Evolutionary conservation across 1,140 invertebrate genomes (phyloP), one percentile per base, ranked within the genome.

Genomic region (Drosophila parabipectinata): DNA sequence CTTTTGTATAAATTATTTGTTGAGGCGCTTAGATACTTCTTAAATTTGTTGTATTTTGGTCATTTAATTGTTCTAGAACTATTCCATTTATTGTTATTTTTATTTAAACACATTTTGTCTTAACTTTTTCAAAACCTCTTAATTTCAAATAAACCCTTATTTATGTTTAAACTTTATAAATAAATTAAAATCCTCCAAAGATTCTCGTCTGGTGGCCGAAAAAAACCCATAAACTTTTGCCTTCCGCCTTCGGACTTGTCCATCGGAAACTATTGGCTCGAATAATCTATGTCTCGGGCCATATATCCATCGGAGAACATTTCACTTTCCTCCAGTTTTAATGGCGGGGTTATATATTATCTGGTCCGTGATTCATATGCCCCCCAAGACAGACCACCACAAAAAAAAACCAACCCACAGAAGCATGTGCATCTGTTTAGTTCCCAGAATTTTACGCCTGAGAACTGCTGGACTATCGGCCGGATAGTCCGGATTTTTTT

Each of bases 351-450:
- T 52, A 28, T 53, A 54, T 45, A 28, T 66, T 54, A 52, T 67
- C 48, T 34, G 28, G 21, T 12, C 9, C 10, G 30, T 67, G 64
- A 67, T 28, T 67, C 64, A 68, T 66, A 37, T 24, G 14, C 28
- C 26, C 26, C 4, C 26, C 24, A 15, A 7, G 18, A 15, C 5
- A 7, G 18, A 15, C 5, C 0, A 32, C 62, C 59, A 32, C 62
- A 69, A 62, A 21, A 37, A 30, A 28, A 28, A 28, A 28, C 26
- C 26, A 28, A 28, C 5, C 5, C 51, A 34, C 10, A 28, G 28
- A 37, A 67, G 66, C 50, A 67, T 55, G 62, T 69, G 64, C 34
- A 37, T 37, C 30, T n/a, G 4, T 18, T 26, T 32, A 14, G 21
- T 68, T 45, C 50, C 1, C 1, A 50, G 15, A 53, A 55, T 34